A percentile compares a stretch with the other conserved stretches of the same genome.
phyloP scores from a whole-genome alignment of 1,140 invertebrate species.

The Dendroctonus valens region DNA sequence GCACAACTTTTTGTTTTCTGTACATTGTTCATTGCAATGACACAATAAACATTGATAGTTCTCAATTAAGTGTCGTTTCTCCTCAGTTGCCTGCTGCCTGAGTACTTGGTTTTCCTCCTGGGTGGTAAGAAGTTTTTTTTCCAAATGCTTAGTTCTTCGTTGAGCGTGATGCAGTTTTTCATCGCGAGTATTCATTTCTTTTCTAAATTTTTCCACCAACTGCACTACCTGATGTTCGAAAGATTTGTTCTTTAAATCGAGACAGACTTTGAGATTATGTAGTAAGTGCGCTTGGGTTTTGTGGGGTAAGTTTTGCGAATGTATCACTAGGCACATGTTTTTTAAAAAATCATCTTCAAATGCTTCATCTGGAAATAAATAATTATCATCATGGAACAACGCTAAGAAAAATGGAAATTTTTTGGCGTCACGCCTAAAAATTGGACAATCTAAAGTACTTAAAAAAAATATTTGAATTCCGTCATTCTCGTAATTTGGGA shows the following conservation, averaged over 20 bases:
- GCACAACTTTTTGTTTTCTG: background rate
- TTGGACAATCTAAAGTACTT: too few relatives aligned
- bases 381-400: too few relatives aligned
- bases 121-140: slow-evolving; percentile 21
- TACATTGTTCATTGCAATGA: slow-evolving; percentile 30
- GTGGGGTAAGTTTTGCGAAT: slow-evolving; percentile 5
- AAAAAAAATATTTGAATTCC: too few relatives aligned
- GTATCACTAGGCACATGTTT: slow-evolving; percentile 9
- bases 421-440: too few relatives aligned
- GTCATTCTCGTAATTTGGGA: too few relatives aligned
- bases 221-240: slow-evolving; percentile 21
- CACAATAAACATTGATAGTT: slow-evolving; percentile 6
- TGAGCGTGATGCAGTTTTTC: slow-evolving; percentile 13
- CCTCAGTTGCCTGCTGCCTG: background rate
- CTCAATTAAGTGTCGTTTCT: too few relatives aligned
- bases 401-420: too few relatives aligned
- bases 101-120: slow-evolving; percentile 19
- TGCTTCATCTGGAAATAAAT: slow-evolving; percentile 12
- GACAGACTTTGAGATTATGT: slow-evolving; percentile 18
- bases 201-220: slow-evolving; percentile 28
- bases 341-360: slow-evolving; percentile 22
- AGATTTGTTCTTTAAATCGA: slow-evolving; percentile 19
- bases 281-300: slow-evolving; percentile 12
- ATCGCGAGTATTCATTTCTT: slow-evolving; percentile 13
- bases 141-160: slow-evolving; percentile 20